phyloP scores from a whole-genome alignment of 2,113 vertebrate genomes.

The Microcebus jonahi region DNA sequence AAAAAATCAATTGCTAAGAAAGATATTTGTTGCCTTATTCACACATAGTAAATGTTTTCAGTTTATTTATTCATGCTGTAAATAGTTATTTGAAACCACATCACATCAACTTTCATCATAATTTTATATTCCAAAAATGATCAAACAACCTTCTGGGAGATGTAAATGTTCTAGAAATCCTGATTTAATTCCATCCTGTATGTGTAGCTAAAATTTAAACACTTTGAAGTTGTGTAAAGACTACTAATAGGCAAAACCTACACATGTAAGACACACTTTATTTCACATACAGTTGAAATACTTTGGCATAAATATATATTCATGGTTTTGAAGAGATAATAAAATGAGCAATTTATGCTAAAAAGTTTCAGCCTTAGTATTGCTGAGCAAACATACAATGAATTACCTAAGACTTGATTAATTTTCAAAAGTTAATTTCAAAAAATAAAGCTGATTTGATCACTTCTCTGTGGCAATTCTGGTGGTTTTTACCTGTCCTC shows the following conservation, averaged over 20 bases:
- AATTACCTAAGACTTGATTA: background rate
- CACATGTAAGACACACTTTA: background rate
- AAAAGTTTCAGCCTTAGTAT: background rate
- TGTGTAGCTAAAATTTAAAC: background rate
- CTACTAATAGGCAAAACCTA: background rate
- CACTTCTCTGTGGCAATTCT: background rate
- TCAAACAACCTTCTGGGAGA: background rate
- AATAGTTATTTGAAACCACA: background rate
- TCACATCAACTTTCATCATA: background rate
- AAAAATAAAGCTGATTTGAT: background rate
- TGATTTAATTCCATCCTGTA: conserved; percentile 15
- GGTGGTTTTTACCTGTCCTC: background rate
- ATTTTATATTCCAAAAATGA: conserved; percentile 47
- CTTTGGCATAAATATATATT: background rate
- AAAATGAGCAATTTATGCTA: background rate
- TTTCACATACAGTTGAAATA: background rate
- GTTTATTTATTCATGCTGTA: background rate
- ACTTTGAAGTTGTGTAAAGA: background rate
- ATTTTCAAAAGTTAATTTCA: background rate
- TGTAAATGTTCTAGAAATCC: background rate
- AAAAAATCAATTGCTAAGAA: background rate
- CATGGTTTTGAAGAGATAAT: conserved; percentile 3
- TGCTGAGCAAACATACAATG: background rate
- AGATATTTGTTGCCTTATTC: background rate
- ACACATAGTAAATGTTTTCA: background rate